Conservation (phyloP, 1,140 invertebrate genomes). For the Pachypeltis micranthus region DNA sequence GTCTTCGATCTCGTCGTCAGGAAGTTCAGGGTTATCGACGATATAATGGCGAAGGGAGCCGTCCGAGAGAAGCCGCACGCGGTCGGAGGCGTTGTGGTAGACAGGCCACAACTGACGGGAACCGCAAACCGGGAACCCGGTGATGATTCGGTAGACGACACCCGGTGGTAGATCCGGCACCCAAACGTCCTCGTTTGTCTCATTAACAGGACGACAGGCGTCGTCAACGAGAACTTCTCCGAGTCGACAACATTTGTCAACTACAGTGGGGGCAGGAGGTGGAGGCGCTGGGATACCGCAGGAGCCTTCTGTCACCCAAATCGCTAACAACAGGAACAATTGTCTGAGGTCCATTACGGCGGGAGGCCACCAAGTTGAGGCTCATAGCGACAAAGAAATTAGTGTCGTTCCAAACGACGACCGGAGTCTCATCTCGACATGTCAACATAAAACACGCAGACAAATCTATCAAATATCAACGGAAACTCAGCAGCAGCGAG, state of each 20-base stretch:
- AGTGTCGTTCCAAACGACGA: too few species aligned
- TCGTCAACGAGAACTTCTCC: constrained; percentile 55
- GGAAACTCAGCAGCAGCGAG: too few species aligned
- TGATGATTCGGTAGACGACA: constrained; percentile 38
- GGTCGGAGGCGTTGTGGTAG: constrained; percentile 48
- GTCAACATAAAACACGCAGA: too few species aligned
- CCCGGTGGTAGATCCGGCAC: constrained; percentile 44
- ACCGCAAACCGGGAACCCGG: constrained; percentile 56
- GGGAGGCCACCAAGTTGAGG: too few species aligned
- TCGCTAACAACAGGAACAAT: too few species aligned
- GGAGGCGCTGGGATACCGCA: background rate
- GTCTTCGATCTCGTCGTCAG: constrained; percentile 35
- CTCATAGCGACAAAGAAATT: too few species aligned
- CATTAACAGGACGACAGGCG: constrained; percentile 45
- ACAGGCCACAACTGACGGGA: constrained; percentile 55
- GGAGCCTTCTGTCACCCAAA: too few species aligned
- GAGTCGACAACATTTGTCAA: constrained; percentile 65
- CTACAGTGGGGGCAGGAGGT: constrained; percentile 21
- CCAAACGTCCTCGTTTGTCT: constrained; percentile 45
- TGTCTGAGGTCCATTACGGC: too few species aligned
- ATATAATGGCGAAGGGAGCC: constrained; percentile 58
- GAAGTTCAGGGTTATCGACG: constrained; percentile 31
- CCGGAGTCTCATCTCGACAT: too few species aligned
- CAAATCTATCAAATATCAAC: too few species aligned
- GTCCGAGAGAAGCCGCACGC: constrained; percentile 49